These are phyloP conservation scores for Chaenodraco wilsoni DNA, from an alignment of 2,797 vertebrate genomes.

Conservation along the genomic window DNA sequence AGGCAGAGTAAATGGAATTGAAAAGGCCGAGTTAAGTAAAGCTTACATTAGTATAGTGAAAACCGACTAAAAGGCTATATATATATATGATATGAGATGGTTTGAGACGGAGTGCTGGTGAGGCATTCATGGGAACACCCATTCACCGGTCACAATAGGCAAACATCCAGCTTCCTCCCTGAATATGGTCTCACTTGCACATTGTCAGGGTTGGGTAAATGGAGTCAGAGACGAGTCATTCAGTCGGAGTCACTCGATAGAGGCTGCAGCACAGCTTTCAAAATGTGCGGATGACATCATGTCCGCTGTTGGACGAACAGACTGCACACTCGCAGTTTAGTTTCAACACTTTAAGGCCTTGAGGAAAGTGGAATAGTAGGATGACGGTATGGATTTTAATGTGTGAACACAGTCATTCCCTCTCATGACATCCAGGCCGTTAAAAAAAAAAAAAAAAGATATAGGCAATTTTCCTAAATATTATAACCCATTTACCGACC, in stretches of 20 bases:
- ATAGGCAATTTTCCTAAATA: conserved; percentile 21
- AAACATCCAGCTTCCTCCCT: conserved; percentile 61
- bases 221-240: conserved; percentile 75
- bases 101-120: conserved; percentile 37
- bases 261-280: conserved; percentile 56
- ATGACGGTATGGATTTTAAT: conserved; percentile 26
- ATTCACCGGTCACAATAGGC: conserved; percentile 70
- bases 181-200: conserved; percentile 67
- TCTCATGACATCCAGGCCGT: neutral
- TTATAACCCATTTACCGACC: neutral
- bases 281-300: conserved; percentile 60
- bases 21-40: conserved; percentile 57
- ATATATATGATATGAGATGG: conserved; percentile 20
- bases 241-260: conserved; percentile 55
- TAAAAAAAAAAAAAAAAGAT: conserved; percentile 2
- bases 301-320: conserved; percentile 52
- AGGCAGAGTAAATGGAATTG: conserved; percentile 47
- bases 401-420: neutral
- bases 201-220: conserved; percentile 65
- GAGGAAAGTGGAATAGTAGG: conserved; percentile 28
- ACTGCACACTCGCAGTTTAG: conserved; percentile 33
- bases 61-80: conserved; percentile 56
- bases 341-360: conserved; percentile 15
- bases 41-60: conserved; percentile 48
- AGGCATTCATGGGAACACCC: conserved; percentile 57